Conservation (phyloP, 2,888 invertebrate species). For the Atethmia centrago region DNA sequence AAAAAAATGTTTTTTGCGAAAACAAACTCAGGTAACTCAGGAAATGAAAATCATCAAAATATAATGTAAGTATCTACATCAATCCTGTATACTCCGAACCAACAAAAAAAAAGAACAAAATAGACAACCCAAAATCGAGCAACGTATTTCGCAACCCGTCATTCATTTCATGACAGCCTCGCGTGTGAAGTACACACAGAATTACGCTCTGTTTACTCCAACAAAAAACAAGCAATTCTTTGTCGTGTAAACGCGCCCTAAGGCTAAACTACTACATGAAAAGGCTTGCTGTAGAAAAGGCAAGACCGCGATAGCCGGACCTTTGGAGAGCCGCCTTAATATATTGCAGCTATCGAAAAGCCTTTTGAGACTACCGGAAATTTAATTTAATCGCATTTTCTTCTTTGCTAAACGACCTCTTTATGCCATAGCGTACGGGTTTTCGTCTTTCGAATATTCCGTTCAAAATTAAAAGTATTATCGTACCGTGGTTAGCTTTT, state of each 20-base stretch:
- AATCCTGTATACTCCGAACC: constrained; percentile 5
- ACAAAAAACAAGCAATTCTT: constrained; percentile 66
- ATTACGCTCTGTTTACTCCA: constrained; percentile 62
- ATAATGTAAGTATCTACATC: constrained; percentile 4
- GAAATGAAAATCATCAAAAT: constrained; percentile 11
- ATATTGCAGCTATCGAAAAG: constrained; percentile 86
- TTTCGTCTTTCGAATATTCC: constrained; percentile 70
- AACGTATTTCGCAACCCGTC: constrained; percentile 60
- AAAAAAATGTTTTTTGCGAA: too few relatives aligned
- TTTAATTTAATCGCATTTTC: constrained; percentile 89
- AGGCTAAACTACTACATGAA: constrained; percentile 68
- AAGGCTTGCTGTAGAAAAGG: constrained; percentile 72
- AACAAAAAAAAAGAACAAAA: constrained; percentile 30
- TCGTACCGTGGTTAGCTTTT: constrained; percentile 43
- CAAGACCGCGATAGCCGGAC: constrained; percentile 75
- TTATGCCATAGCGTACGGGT: constrained; percentile 75
- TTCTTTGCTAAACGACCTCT: constrained; percentile 82
- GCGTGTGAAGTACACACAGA: constrained; percentile 67
- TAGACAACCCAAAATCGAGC: constrained; percentile 48
- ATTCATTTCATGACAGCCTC: constrained; percentile 66
- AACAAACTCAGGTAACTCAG: too few relatives aligned
- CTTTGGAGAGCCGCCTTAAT: constrained; percentile 80
- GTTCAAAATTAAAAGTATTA: constrained; percentile 68
- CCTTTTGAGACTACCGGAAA: constrained; percentile 88
- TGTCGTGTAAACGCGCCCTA: constrained; percentile 65